Percentiles rank a stretch among this genome's conserved stretches.
Conservation (phyloP, 1,140 invertebrate species). For the Drosophila kikkawai region DNA sequence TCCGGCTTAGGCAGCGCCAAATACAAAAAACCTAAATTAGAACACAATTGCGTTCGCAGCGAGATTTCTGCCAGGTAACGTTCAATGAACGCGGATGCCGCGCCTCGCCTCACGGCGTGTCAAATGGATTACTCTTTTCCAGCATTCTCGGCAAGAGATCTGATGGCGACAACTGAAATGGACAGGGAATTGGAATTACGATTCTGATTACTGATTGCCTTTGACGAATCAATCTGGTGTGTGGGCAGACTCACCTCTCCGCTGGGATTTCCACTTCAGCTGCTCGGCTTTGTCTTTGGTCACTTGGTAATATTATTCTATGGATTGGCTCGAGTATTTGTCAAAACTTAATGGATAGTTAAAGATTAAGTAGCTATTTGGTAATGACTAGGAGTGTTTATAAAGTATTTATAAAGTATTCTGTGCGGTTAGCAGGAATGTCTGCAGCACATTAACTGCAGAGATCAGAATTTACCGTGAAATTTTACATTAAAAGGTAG, state of each 20-base stretch:
- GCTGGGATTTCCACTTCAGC: not conserved
- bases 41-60: conserved; percentile 64
- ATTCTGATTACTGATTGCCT: conserved; percentile 41
- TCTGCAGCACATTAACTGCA: not conserved
- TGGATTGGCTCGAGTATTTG: conserved; percentile 2
- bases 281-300: conserved; percentile 2
- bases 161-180: conserved; percentile 28
- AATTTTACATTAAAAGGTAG: conserved; percentile 15
- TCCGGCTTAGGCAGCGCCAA: conserved; percentile 61
- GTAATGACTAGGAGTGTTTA: conserved; percentile 32
- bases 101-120: conserved; percentile 52
- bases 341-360: conserved; percentile 23
- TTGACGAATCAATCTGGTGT: conserved; percentile 16
- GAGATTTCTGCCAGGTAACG: conserved; percentile 54
- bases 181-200: conserved; percentile 44
- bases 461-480: conserved; percentile 1
- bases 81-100: conserved; percentile 80
- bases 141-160: conserved; percentile 36
- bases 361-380: conserved; percentile 9
- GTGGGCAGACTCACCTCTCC: conserved; percentile 13
- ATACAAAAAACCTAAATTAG: conserved; percentile 63
- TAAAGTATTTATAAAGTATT: conserved; percentile 19
- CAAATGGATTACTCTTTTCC: conserved; percentile 77
- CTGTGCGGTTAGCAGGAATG: conserved; percentile 25
- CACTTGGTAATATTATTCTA: not conserved